Conservation (phyloP, 1,140 invertebrate species). For the Lepidurus couesii region DNA sequence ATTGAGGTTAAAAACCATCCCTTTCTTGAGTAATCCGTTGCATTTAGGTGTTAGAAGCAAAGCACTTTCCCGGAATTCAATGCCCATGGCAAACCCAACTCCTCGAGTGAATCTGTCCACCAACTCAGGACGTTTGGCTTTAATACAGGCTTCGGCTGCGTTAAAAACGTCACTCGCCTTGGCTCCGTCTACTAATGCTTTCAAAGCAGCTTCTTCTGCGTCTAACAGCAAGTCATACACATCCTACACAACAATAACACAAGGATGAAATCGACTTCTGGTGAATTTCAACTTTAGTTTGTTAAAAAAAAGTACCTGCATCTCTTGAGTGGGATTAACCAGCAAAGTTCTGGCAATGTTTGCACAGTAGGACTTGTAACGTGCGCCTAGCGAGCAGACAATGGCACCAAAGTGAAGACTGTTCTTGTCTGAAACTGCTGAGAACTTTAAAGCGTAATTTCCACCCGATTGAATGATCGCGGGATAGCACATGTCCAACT, state of each 20-base stretch:
- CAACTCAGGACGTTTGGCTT: constrained; percentile 78
- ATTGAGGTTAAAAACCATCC: constrained; percentile 96
- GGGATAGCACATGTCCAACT: constrained; percentile 95
- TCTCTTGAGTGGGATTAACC: constrained; percentile 80
- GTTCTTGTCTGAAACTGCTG: constrained; percentile 85
- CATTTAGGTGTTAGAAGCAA: constrained; percentile 88
- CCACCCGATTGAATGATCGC: constrained; percentile 98
- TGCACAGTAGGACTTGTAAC: constrained; percentile 97
- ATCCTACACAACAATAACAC: constrained; percentile 50
- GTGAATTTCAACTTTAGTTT: constrained; percentile 14
- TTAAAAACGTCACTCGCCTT: constrained; percentile 89
- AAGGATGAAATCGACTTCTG: not conserved
- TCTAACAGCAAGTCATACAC: constrained; percentile 90
- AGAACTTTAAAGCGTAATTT: constrained; percentile 95
- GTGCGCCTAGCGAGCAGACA: constrained; percentile 84
- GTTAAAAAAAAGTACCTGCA: constrained; percentile 54
- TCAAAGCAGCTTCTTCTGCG: constrained; percentile 87
- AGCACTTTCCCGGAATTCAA: constrained; percentile 95
- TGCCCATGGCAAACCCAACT: constrained; percentile 85
- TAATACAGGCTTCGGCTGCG: constrained; percentile 70
- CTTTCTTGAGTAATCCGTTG: constrained; percentile 71
- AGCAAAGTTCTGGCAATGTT: constrained; percentile 96
- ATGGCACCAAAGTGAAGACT: constrained; percentile 93
- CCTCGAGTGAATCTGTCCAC: constrained; percentile 89
- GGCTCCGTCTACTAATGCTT: constrained; percentile 71